phyloP scores from a whole-genome alignment of 2,888 invertebrate genomes.

The Zaprionus obscuricornis region DNA sequence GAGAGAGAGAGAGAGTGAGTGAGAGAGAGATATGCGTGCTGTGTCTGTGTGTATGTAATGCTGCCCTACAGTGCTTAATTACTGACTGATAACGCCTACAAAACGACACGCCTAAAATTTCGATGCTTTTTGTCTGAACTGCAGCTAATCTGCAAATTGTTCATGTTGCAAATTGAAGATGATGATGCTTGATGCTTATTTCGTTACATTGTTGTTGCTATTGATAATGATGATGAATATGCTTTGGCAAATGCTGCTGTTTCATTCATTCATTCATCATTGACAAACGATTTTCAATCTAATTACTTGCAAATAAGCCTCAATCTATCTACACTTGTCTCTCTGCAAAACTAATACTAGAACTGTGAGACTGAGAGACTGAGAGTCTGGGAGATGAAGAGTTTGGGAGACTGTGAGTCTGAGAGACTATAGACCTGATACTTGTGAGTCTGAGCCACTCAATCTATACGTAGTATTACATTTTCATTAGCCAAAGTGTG shows the following conservation, averaged over 20 bases:
- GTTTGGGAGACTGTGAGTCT: no score
- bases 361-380: no score
- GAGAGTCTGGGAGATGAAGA: no score
- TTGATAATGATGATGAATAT: slow-evolving; percentile 40
- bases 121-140: slow-evolving; percentile 26
- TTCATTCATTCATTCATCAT: not conserved
- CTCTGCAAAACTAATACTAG: not conserved
- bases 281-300: slow-evolving; percentile 48
- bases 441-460: not conserved
- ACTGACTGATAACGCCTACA: slow-evolving; percentile 47
- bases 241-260: slow-evolving; percentile 1
- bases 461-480: slow-evolving; percentile 52
- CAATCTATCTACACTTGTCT: slow-evolving; percentile 27
- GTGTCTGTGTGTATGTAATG: slow-evolving; percentile 23
- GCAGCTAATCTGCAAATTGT: slow-evolving; percentile 39
- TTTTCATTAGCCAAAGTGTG: slow-evolving; percentile 67
- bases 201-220: not conserved
- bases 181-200: not conserved
- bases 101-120: slow-evolving; percentile 35
- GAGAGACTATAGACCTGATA: no score
- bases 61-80: slow-evolving; percentile 55
- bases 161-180: no score
- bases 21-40: not conserved
- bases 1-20: no score
- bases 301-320: slow-evolving; percentile 68